Conservation (phyloP, 2,888 invertebrate species). For the Agrotis clavis region DNA sequence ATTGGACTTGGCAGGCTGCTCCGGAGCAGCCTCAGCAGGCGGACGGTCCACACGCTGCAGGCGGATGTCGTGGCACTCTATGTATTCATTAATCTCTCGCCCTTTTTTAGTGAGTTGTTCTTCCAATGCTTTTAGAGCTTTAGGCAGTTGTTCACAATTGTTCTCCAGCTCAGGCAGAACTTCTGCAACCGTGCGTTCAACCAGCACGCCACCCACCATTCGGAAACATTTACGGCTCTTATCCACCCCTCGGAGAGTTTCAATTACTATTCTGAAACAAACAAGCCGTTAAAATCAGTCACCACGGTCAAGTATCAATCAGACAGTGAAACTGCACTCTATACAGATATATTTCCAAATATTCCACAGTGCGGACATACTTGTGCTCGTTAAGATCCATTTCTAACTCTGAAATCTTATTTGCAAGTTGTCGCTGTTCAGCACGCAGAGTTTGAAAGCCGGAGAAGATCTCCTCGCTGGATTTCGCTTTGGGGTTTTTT, state of each 20-base stretch:
- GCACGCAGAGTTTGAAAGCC: constrained; percentile 96
- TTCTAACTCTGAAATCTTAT: constrained; percentile 97
- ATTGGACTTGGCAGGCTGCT: constrained; percentile 85
- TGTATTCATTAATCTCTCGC: constrained; percentile 97
- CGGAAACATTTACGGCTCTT: constrained; percentile 97
- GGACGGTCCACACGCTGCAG: constrained; percentile 90
- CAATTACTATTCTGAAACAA: constrained; percentile 96
- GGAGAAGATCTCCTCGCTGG: constrained; percentile 95
- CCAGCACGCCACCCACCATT: constrained; percentile 98
- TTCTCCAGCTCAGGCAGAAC: constrained; percentile 96
- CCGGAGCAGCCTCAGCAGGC: constrained; percentile 69
- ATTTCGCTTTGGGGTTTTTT: constrained; percentile 86
- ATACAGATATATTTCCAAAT: too few species aligned
- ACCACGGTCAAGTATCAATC: neutral
- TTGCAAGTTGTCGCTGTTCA: constrained; percentile 96
- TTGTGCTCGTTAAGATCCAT: constrained; percentile 99
- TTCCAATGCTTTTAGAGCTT: constrained; percentile 94
- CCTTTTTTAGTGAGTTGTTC: constrained; percentile 97
- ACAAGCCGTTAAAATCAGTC: constrained; percentile 13
- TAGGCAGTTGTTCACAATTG: constrained; percentile 95
- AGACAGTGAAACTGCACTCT: too few species aligned
- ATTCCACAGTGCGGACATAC: constrained; percentile 86
- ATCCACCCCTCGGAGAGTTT: constrained; percentile 96
- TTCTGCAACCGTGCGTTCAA: constrained; percentile 97
- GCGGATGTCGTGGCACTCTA: constrained; percentile 97